A percentile compares a stretch with the other conserved stretches of the same genome.
Evolutionary conservation across 2,888 invertebrate genomes (phyloP).

Genomic region (Scaeva pyrastri): DNA sequence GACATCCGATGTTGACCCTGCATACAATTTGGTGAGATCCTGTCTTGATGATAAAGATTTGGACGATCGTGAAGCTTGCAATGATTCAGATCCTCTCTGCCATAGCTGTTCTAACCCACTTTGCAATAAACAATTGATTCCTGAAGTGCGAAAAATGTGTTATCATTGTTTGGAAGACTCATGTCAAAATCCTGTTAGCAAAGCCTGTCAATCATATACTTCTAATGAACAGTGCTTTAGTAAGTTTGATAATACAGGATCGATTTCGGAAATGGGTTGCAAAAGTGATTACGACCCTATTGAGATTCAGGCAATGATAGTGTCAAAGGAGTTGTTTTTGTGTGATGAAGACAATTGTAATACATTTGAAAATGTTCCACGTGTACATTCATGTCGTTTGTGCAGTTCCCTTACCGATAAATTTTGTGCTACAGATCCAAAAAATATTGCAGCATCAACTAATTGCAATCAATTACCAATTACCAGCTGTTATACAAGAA

Average conservation of each 20-base stretch:
- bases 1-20: slow-evolving; percentile 76
- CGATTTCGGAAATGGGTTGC: slow-evolving; percentile 79
- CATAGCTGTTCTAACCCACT: slow-evolving; percentile 76
- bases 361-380: slow-evolving; percentile 77
- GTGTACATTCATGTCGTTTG: slow-evolving; percentile 75
- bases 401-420: slow-evolving; percentile 79
- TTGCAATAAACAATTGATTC: slow-evolving; percentile 79
- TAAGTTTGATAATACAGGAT: slow-evolving; percentile 76
- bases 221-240: slow-evolving; percentile 79
- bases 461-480: slow-evolving; percentile 76
- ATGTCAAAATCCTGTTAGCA: slow-evolving; percentile 77
- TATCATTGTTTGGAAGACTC: slow-evolving; percentile 78
- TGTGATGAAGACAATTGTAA: slow-evolving; percentile 81
- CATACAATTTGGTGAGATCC: slow-evolving; percentile 79
- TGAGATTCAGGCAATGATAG: slow-evolving; percentile 76
- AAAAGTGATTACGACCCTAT: slow-evolving; percentile 79
- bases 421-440: slow-evolving; percentile 78
- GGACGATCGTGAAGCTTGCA: slow-evolving; percentile 79
- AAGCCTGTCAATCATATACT: slow-evolving; percentile 78
- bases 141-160: slow-evolving; percentile 78
- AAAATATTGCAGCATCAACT: slow-evolving; percentile 47
- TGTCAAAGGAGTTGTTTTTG: slow-evolving; percentile 78
- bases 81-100: slow-evolving; percentile 73
- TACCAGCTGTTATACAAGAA: slow-evolving; percentile 79
- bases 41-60: slow-evolving; percentile 81